These are phyloP conservation scores for Malacosoma neustria DNA, from an alignment of 2,888 invertebrate genomes.

Conservation along the genomic window DNA sequence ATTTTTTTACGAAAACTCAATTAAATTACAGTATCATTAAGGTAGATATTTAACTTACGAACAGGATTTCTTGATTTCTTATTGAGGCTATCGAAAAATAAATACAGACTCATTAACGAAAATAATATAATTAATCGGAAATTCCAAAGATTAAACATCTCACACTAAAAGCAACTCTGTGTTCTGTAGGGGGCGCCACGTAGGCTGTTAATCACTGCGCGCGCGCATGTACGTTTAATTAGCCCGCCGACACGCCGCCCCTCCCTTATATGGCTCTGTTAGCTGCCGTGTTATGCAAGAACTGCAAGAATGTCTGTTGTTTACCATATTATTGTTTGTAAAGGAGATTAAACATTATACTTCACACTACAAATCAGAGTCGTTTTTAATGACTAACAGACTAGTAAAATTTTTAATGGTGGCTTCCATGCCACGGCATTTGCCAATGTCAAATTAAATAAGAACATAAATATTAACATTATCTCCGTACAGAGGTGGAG, in stretches of 20 bases:
- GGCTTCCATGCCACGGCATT: too few relatives aligned
- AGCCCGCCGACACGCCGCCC: slow-evolving; percentile 52
- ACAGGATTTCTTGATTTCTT: slow-evolving; percentile 1
- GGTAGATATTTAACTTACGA: background rate
- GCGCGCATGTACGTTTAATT: slow-evolving; percentile 65
- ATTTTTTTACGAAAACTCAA: too few relatives aligned
- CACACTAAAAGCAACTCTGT: slow-evolving; percentile 66
- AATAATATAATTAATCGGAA: slow-evolving; percentile 51
- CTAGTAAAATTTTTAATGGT: too few relatives aligned
- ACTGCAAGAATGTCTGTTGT: slow-evolving; percentile 27
- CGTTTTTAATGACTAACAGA: too few relatives aligned
- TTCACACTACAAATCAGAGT: too few relatives aligned
- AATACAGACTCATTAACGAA: slow-evolving; percentile 35
- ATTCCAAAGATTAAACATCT: slow-evolving; percentile 64
- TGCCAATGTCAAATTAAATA: too few relatives aligned
- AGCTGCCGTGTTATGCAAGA: slow-evolving; percentile 25
- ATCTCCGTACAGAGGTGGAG: too few relatives aligned
- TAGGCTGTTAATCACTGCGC: slow-evolving; percentile 44
- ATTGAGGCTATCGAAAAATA: background rate
- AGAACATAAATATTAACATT: too few relatives aligned
- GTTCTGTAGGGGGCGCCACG: slow-evolving; percentile 36
- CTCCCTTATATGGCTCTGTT: slow-evolving; percentile 61
- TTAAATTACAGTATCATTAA: too few relatives aligned
- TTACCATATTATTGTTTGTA: too few relatives aligned
- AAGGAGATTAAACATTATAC: too few relatives aligned